Base-by-base conservation (phyloP, 2,888 invertebrate species). In the Heliconius charithonia region DNA sequence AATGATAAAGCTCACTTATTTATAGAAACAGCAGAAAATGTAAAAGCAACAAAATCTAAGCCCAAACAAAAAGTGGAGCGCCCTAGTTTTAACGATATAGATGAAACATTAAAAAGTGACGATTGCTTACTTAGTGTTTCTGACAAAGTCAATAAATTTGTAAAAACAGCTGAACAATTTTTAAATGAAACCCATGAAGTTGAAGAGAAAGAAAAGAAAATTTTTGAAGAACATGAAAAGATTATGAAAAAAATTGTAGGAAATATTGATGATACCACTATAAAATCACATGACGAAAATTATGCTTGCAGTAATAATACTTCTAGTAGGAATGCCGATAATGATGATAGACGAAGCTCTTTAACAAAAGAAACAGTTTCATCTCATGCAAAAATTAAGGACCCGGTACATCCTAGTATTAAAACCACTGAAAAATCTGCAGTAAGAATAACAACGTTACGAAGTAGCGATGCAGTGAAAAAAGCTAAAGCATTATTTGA, bases 401-500 rank as follows among this genome's bases (percentile, higher is more conserved):
- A 91, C 37, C 81, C 85, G 74, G 77, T 82, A 6, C 90, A 84
- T 56, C 84, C 89, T 2, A 89, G 86, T 56, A 37, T 83, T 2
- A 92, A 91, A 81, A 83, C 85, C 22, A 79, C 84, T 3, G 91
- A 92, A 65, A 90, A 86, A 83, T 82, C 85, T 2, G 86, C 90
- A n/a, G 86, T 89, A 13, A 95, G 94, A 85, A 90, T 93, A 80
- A 93, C 94, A 13, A 90, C 92, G 29, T 85, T 96, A 41, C 94
- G 96, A 72, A 96, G 95, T 83, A 96, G 95, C 70, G 96, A 96
- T 83, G 96, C 96, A n/a, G 96, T 97, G 0, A 96, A 96, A 74
- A 96, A 96, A 89, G 97, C 97, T 0, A 97, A 97, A 89, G 96
- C 96, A 65, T 87, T 97, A 62, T 97, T 97, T 89, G 97, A 97